These are phyloP conservation scores for Brachypodius melanocephalos DNA, from an alignment of 2,113 vertebrate genomes.

Conservation along the genomic window DNA sequence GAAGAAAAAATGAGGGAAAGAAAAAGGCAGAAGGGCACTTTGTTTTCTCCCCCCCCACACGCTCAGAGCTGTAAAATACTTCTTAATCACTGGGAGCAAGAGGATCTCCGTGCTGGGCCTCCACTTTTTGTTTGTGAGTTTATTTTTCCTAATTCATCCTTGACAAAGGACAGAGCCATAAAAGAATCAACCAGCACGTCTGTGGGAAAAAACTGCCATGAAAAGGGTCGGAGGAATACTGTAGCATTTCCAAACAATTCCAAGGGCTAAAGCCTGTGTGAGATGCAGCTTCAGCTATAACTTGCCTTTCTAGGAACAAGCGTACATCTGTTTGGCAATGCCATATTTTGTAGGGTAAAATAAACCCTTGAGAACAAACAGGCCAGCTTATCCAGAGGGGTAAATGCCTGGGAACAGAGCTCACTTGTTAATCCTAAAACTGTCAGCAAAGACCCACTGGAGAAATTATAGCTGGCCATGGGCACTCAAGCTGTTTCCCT, in stretches of 20 bases:
- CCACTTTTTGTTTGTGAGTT: slow-evolving; percentile 61
- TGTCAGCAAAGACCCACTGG: slow-evolving; percentile 46
- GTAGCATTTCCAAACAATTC: slow-evolving; percentile 54
- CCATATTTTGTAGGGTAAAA: slow-evolving; percentile 72
- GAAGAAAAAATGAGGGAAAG: neutral
- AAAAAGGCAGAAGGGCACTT: slow-evolving; percentile 12
- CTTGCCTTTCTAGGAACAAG: slow-evolving; percentile 76
- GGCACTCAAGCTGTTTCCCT: slow-evolving; percentile 58
- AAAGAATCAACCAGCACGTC: slow-evolving; percentile 32
- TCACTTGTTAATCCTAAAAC: slow-evolving; percentile 69
- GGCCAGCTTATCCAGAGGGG: slow-evolving; percentile 54
- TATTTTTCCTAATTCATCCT: slow-evolving; percentile 54
- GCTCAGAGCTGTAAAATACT: neutral
- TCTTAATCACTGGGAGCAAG: slow-evolving; percentile 35
- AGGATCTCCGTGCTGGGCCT: slow-evolving; percentile 28
- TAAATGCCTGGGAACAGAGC: slow-evolving; percentile 62
- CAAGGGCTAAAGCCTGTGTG: slow-evolving; percentile 44
- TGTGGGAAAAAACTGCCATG: slow-evolving; percentile 60
- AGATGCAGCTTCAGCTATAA: slow-evolving; percentile 31
- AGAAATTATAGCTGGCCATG: slow-evolving; percentile 65
- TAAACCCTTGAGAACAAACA: slow-evolving; percentile 74
- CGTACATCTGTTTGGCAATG: slow-evolving; percentile 73
- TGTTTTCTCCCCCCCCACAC: neutral
- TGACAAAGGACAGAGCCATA: slow-evolving; percentile 33
- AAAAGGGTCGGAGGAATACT: slow-evolving; percentile 53